A percentile compares a stretch with the other conserved stretches of the same genome.
Evolutionary conservation across 30 jellyfish, hydroid and myxozoan genomes (phyloP).

Genomic region (Nemopilema nomurai): DNA sequence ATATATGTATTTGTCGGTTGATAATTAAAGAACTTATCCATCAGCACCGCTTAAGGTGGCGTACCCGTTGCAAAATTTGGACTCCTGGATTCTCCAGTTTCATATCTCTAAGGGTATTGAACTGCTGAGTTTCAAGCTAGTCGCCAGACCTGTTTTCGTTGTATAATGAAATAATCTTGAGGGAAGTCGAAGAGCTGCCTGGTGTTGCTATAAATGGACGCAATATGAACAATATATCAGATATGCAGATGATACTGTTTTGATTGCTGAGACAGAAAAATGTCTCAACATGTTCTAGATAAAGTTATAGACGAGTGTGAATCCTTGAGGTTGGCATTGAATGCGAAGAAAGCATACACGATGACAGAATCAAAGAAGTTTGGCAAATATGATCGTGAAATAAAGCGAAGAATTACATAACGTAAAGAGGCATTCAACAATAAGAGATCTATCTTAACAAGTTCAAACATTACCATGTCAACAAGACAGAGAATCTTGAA

Average conservation of each 20-base stretch:
- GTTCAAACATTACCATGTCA: neutral
- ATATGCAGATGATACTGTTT: constrained; percentile 22
- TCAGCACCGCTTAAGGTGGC: too few species aligned
- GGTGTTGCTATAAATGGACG: constrained; percentile 31
- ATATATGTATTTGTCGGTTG: too few species aligned
- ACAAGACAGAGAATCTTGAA: constrained; percentile 3
- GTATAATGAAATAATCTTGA: constrained; percentile 33
- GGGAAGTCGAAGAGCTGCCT: constrained; percentile 36
- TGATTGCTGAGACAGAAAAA: neutral
- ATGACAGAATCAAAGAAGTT: constrained; percentile 38
- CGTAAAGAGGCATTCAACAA: neutral
- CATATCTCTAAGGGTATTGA: too few species aligned
- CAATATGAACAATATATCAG: constrained; percentile 29
- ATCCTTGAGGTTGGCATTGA: too few species aligned
- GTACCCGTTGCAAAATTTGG: too few species aligned
- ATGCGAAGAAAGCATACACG: constrained; percentile 42
- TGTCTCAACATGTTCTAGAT: too few species aligned
- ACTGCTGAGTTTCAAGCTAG: too few species aligned
- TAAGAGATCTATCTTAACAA: neutral
- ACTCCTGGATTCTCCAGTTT: too few species aligned
- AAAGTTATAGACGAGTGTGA: too few species aligned
- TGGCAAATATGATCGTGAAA: neutral
- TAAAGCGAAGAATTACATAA: neutral
- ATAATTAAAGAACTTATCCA: too few species aligned
- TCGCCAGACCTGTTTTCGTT: constrained; percentile 38